phyloP scores from a whole-genome alignment of 1,140 invertebrate genomes.

The Augochlora pura region DNA sequence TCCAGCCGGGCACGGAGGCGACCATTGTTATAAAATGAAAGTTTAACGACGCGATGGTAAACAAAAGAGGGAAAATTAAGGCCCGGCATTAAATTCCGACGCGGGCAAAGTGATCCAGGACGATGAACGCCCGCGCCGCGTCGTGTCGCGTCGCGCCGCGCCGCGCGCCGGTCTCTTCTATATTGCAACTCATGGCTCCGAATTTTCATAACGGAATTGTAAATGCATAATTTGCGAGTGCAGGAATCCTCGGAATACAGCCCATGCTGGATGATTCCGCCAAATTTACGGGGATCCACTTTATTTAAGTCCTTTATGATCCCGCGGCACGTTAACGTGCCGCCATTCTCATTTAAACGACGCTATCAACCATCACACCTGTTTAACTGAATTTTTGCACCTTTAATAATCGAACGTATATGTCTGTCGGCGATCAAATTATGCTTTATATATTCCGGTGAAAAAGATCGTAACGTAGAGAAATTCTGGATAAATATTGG shows the following conservation, averaged over 20 bases:
- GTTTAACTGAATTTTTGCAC: no score
- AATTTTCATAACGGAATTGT: slow-evolving; percentile 5
- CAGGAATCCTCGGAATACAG: not conserved
- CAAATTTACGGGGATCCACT: not conserved
- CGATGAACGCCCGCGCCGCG: slow-evolving; percentile 37
- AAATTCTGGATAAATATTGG: no score
- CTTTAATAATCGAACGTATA: no score
- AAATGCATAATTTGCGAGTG: not conserved
- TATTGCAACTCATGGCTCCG: not conserved
- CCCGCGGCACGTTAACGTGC: no score
- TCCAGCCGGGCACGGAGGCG: not conserved
- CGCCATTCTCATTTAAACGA: no score
- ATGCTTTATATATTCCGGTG: no score
- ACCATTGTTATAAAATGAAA: slow-evolving; percentile 51
- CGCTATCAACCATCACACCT: no score
- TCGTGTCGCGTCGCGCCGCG: no score
- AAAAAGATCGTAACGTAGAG: no score
- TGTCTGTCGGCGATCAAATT: no score
- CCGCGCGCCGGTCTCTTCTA: not conserved
- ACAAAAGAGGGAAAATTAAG: slow-evolving; percentile 47
- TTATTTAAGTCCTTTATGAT: no score
- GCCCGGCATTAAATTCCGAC: slow-evolving; percentile 32
- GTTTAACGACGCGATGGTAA: slow-evolving; percentile 44
- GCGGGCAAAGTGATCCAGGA: slow-evolving; percentile 18
- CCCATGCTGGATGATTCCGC: not conserved